Base-by-base conservation (phyloP, 2,797 vertebrate genomes). In the Lacerta agilis region DNA sequence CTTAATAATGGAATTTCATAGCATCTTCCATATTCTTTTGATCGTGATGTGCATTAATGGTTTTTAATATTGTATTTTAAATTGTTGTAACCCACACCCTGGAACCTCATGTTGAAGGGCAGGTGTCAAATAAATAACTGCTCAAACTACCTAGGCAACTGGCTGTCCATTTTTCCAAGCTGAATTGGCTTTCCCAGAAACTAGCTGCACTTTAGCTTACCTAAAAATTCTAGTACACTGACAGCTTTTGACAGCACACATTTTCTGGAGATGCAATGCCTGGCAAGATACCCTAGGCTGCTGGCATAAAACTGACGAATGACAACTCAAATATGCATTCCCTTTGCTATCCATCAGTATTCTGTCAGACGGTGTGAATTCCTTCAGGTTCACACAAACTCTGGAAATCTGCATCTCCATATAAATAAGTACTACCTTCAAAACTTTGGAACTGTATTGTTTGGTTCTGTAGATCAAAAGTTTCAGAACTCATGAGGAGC, bases 1-100 rank as follows among this genome's bases (percentile, higher is more conserved):
- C 29, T 38, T 0, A 8, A 73, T 23, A 85, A 64, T 11, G 0
- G 85, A 5, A 36, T 25, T 85, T 5, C 10, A 0, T 0, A 0
- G 76, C 4, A 88, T 29, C 78, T 78, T 27, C 25, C 55, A 79
- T 33, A 83, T 43, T 64, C 6, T 64, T 23, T 23, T 64, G 61
- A 64, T 64, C 20, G 20, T 64, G 20, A 64, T 64, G 5, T 55
- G 49, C 15, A 55, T 55, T 55, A 15, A 55, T 55, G 49, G 49
- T 55, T 4, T 55, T 55, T 55, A 55, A 55, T 55, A 55, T 15
- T 55, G 49, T 55, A 55, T 15, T 55, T 55, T 15, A 55, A 55
- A 64, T 64, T 64, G 20, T 64, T 64, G 17, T 6, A 18, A 64
- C 61, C 61, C 58, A 61, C 58, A 61, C 18, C 58, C 61, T 64